Conservation (phyloP, 2,888 invertebrate species). For the Mythimna vitellina region DNA sequence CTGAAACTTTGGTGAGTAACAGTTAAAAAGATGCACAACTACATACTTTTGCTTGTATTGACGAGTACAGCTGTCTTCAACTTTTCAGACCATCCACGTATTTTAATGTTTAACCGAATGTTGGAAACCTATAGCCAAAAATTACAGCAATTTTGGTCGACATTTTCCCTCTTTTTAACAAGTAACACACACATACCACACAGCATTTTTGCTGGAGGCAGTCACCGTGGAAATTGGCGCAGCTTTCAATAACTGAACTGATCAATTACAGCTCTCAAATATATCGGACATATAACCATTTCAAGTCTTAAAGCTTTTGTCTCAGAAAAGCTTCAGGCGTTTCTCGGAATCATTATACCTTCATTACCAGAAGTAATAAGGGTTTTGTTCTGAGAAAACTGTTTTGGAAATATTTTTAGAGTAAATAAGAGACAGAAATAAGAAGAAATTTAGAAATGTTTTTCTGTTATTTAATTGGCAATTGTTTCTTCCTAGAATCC, state of each 20-base stretch:
- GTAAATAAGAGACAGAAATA: neutral
- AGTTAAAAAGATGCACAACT: no score
- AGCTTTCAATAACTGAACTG: slow-evolving; percentile 86
- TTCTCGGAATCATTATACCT: neutral
- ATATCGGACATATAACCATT: slow-evolving; percentile 68
- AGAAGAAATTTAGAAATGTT: neutral
- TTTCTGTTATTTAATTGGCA: neutral
- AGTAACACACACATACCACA: slow-evolving; percentile 66
- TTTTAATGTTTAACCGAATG: neutral
- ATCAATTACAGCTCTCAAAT: slow-evolving; percentile 83
- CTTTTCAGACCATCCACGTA: no score
- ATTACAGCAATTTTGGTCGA: no score
- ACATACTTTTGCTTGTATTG: no score
- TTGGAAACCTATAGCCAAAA: neutral
- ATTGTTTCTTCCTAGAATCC: neutral
- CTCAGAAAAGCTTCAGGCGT: neutral
- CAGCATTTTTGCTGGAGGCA: slow-evolving; percentile 69
- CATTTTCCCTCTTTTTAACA: neutral
- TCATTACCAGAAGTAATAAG: neutral
- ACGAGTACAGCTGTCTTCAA: no score
- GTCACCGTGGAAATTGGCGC: slow-evolving; percentile 82
- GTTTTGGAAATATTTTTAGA: neutral
- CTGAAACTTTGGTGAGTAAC: no score
- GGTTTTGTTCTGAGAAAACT: neutral
- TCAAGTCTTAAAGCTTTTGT: slow-evolving; percentile 25